These are phyloP conservation scores for Pteronura brasiliensis DNA, from an alignment of 2,113 vertebrate species.

Conservation along the genomic window DNA sequence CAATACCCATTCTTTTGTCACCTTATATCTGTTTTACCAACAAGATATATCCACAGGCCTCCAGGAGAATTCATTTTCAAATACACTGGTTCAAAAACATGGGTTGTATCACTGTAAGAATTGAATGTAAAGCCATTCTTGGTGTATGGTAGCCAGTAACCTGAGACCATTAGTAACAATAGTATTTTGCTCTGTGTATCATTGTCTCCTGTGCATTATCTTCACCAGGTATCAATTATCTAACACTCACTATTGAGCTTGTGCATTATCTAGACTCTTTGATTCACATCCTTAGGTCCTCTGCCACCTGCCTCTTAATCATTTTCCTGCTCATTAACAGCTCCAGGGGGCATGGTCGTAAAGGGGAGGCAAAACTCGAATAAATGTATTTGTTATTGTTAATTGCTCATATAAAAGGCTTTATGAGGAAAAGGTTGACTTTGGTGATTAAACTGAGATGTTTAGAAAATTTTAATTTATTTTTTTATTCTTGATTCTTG, in stretches of 20 bases:
- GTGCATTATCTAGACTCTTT: not conserved
- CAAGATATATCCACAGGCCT: not conserved
- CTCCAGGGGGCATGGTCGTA: not conserved
- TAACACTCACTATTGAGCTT: not conserved
- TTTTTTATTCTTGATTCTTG: conserved; percentile 23
- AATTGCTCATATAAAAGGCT: conserved; percentile 2
- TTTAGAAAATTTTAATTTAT: not conserved
- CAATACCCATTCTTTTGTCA: not conserved
- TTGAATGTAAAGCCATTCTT: not conserved
- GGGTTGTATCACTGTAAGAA: not conserved
- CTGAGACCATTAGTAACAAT: not conserved
- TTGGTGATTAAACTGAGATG: not conserved
- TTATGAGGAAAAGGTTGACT: not conserved
- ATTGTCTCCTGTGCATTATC: not conserved
- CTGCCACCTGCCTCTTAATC: conserved; percentile 52
- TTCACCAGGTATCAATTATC: conserved; percentile 20
- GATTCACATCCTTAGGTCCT: conserved; percentile 38
- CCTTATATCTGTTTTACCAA: not conserved
- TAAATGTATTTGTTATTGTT: conserved; percentile 49
- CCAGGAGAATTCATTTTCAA: not conserved
- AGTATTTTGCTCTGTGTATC: not conserved
- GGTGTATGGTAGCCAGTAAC: not conserved
- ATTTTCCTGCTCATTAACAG: conserved; percentile 37
- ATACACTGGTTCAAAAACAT: not conserved
- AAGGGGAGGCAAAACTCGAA: conserved; percentile 4